Evolutionary conservation across 1,140 invertebrate genomes (phyloP), one percentile per base, ranked within the genome.

Genomic region (Aphidius ervi): DNA sequence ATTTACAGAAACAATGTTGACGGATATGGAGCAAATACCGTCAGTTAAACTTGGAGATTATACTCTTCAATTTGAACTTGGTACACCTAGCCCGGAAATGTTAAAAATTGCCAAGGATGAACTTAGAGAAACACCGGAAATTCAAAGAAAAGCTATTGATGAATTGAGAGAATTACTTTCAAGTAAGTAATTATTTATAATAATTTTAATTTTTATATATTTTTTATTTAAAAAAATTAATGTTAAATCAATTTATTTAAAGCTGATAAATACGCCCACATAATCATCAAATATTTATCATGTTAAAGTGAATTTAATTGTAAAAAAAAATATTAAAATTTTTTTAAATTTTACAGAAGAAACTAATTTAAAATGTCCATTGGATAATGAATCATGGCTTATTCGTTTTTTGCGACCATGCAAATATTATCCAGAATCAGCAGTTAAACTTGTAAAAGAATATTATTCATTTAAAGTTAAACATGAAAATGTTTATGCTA

Each of bases 391-490:
- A 9, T 72, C 85, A 2, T 93, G 87, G 87, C 75, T 92, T 0
- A 82, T 90, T 5, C 80, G 88, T 50, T 93, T 91, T 67, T 74
- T 92, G 10, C 81, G 91, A 31, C 90, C 90, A 2, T 87, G 85
- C 71, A 92, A 93, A 76, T 92, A 88, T 71, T 92, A 92, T 69
- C 88, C 89, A 3, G 86, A 92, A 61, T 91, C 89, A 64, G 84
- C 90, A 1, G 74, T 82, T 45, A 83, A 88, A 48, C 76, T 91
- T 79, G 88, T 92, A 72, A 86, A 91, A 76, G 83, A 87, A 56
- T 93, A 92, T 71, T 93, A 91, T 73, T 76, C 75, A 3, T 93
- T 92, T 70, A 92, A 92, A 74, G 72, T 86, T 23, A 92, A 91
- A 69, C 88, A 92, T 69, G 67, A 83, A 20, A 85, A 87, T 61